Evolutionary conservation across 2,797 vertebrate genomes (phyloP), one percentile per base, ranked within the genome.

Genomic region (Sebastes taczanowskii): DNA sequence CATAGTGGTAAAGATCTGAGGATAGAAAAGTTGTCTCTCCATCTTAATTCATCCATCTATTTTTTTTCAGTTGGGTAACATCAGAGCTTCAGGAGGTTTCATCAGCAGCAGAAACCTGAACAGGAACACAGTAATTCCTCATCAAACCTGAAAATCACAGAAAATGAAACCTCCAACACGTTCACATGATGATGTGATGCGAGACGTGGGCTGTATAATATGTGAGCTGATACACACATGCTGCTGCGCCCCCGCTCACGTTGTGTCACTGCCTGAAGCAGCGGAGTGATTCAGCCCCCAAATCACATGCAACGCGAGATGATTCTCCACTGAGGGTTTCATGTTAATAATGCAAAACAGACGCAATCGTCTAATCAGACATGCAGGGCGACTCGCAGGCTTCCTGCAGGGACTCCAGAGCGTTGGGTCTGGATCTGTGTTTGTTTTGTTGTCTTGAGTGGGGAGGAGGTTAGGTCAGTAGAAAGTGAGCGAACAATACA

Each of bases 331-430:
- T 13, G 27, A 29, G 66, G 65, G 60, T 22, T 66, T 71, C 53
- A 30, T 42, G 25, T 76, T 53, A 66, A 81, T 76, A 76, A 81
- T 60, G 73, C 61, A 71, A 32, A 81, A 27, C 53, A 71, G 66
- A 65, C 10, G 20, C 62, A 30, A 30, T 52, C 29, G 8, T 69
- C 46, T 56, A 4, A 74, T 80, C 71, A 46, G 59, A 74, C 65
- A 62, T 70, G 78, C 72, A 35, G 59, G 63, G 59, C 4, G 60
- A 23, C 66, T 71, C 8, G 18, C 49, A 5, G 56, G 32, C 64
- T 46, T 56, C 52, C 65, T 70, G 59, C 71, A 23, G 32, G 18
- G 34, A 25, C 7, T 3, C 46, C 23, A 7, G 22, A 3, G 53
- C 1, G 27, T 6, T 3, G 1, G 29, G 52, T 11, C 52, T 58